These are phyloP conservation scores for Xiphophorus birchmanni DNA, from an alignment of 2,797 vertebrate species.

Conservation along the genomic window DNA sequence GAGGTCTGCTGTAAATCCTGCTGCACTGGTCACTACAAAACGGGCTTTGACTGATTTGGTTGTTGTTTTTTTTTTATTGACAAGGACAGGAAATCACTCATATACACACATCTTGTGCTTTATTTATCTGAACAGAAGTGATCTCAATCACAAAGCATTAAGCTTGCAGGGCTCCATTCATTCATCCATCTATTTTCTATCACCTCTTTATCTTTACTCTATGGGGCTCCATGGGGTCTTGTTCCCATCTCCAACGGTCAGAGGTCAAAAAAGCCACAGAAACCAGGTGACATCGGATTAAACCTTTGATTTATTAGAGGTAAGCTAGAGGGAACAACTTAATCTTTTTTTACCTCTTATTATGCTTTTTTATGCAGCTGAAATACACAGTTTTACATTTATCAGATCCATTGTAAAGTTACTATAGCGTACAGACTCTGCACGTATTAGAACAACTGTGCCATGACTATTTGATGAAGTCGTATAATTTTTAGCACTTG, in stretches of 20 bases:
- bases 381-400: no score
- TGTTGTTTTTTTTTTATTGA: constrained; percentile 67
- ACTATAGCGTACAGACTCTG: no score
- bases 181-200: not conserved
- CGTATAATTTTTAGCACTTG: not conserved
- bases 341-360: no score
- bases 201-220: not conserved
- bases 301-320: not conserved
- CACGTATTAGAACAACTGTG: not conserved
- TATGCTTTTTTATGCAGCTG: no score
- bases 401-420: no score
- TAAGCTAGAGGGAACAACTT: no score
- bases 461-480: not conserved
- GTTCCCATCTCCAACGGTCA: not conserved
- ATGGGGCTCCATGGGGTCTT: not conserved
- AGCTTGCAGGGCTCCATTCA: constrained; percentile 7
- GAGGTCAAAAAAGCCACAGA: not conserved
- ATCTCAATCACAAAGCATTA: constrained; percentile 36
- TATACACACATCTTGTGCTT: constrained; percentile 23
- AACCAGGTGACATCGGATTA: not conserved
- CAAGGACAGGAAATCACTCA: constrained; percentile 84
- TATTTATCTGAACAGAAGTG: constrained; percentile 43
- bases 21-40: constrained; percentile 62
- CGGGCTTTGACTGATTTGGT: constrained; percentile 77
- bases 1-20: constrained; percentile 71